phyloP scores from a whole-genome alignment of 2,797 vertebrate genomes.

The Mormyrops boulengeri region DNA sequence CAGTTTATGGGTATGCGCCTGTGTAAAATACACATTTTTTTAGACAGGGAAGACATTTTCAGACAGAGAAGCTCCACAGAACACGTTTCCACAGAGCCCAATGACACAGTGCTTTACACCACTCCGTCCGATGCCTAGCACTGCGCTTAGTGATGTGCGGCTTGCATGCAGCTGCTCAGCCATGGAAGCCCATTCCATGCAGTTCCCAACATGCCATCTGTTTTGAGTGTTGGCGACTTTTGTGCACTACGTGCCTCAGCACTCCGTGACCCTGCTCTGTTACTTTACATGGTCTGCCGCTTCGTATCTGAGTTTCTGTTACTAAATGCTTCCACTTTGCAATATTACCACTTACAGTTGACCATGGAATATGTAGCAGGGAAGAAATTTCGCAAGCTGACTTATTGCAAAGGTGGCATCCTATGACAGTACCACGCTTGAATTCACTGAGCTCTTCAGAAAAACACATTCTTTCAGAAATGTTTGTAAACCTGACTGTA shows the following conservation, averaged over 20 bases:
- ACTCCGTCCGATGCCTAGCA: not conserved
- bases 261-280: not conserved
- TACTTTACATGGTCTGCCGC: not conserved
- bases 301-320: not conserved
- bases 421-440: not conserved
- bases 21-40: not conserved
- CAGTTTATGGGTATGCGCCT: not conserved
- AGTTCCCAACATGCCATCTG: not conserved
- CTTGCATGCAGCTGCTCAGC: not conserved
- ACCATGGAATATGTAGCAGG: not conserved
- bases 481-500: not conserved
- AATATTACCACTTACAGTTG: not conserved
- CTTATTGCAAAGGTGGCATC: not conserved
- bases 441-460: not conserved
- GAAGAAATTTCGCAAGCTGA: not conserved
- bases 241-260: not conserved
- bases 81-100: not conserved
- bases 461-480: not conserved
- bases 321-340: not conserved
- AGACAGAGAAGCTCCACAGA: not conserved
- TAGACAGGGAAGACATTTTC: no score
- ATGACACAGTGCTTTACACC: not conserved
- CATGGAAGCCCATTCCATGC: not conserved
- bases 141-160: not conserved
- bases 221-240: not conserved